Conservation (phyloP, 2,113 vertebrate species). For the Shinisaurus crocodilurus region DNA sequence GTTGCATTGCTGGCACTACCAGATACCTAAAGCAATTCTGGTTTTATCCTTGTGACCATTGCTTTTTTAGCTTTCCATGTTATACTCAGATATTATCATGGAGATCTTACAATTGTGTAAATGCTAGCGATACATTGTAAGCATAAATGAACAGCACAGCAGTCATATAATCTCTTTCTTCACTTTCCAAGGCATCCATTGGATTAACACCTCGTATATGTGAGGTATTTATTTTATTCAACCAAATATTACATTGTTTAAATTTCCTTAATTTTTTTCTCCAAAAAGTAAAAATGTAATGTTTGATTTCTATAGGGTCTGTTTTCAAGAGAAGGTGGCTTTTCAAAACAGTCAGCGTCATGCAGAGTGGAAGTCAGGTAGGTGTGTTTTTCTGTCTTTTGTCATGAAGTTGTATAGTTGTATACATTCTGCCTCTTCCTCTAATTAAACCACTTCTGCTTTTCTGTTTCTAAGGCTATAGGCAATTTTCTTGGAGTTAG, state of each 20-base stretch:
- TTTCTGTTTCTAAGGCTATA: constrained; percentile 5
- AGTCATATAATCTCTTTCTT: constrained; percentile 43
- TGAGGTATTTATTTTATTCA: constrained; percentile 82
- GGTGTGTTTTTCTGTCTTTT: constrained; percentile 32
- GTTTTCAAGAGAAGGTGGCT: constrained; percentile 84
- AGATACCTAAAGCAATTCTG: accelerated
- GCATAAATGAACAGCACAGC: not conserved
- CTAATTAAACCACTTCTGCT: not conserved
- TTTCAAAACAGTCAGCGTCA: constrained; percentile 81
- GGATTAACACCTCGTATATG: constrained; percentile 97
- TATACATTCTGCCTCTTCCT: not conserved
- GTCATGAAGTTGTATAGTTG: not conserved
- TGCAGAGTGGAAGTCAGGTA: constrained; percentile 95
- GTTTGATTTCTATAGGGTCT: constrained; percentile 83
- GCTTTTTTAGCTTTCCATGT: not conserved
- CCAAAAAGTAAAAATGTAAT: constrained; percentile 32
- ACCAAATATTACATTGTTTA: constrained; percentile 34
- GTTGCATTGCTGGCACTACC: not conserved
- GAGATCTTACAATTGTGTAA: not conserved
- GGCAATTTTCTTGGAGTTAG: not conserved
- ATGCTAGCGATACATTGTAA: not conserved
- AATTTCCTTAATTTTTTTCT: constrained; percentile 21
- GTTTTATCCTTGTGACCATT: not conserved
- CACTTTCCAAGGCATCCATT: constrained; percentile 84
- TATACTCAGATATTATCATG: not conserved